A percentile compares a stretch with the other conserved stretches of the same genome.
Conservation (phyloP, 2,797 vertebrate species). For the Hylomyscus alleni region DNA sequence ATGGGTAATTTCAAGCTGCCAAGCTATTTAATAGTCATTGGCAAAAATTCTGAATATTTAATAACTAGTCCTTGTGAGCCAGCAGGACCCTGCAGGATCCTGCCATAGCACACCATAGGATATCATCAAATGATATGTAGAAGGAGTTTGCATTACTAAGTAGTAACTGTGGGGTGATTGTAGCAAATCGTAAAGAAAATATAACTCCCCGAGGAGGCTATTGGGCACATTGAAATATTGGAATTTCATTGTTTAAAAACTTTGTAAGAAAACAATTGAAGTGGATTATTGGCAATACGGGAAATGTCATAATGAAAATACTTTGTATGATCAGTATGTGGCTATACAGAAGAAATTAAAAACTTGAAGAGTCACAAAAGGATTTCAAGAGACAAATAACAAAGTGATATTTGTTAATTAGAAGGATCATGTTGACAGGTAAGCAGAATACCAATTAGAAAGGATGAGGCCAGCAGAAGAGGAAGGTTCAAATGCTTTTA, state of each 20-base stretch:
- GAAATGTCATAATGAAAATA: background rate
- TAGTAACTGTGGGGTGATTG: background rate
- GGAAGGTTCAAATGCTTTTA: background rate
- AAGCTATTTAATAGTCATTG: slow-evolving; percentile 64
- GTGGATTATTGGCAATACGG: background rate
- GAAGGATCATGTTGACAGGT: slow-evolving; percentile 23
- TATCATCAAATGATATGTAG: background rate
- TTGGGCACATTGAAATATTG: background rate
- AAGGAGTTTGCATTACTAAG: slow-evolving; percentile 25
- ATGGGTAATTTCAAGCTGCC: slow-evolving; percentile 25
- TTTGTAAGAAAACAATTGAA: background rate
- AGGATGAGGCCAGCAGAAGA: background rate
- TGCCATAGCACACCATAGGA: background rate
- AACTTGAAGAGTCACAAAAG: background rate
- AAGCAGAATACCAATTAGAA: slow-evolving; percentile 15
- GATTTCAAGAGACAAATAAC: slow-evolving; percentile 39
- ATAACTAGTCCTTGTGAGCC: background rate
- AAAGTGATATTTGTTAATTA: slow-evolving; percentile 30
- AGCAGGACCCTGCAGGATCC: background rate
- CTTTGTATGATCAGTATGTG: background rate
- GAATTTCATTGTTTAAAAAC: slow-evolving; percentile 32
- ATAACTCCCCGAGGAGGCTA: background rate
- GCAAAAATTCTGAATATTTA: slow-evolving; percentile 60
- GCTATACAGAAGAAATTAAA: background rate
- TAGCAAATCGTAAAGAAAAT: slow-evolving; percentile 1